Evolutionary conservation across 1,140 invertebrate genomes (phyloP).

Genomic region (Episyrphus balteatus): DNA sequence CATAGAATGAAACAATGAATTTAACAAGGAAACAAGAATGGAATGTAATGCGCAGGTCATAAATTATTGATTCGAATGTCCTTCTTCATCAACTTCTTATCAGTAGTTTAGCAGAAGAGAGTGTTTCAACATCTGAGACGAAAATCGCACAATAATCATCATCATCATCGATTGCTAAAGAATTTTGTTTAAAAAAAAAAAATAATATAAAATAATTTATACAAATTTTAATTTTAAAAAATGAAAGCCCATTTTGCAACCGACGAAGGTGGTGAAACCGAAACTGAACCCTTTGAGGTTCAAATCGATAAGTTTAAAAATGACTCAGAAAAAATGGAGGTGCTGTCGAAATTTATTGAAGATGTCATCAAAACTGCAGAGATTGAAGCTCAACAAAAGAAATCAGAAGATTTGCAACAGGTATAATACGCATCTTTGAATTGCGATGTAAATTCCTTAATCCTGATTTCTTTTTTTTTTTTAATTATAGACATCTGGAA

Average conservation of each 20-base stretch:
- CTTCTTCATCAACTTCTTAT: no score
- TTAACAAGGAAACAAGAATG: no score
- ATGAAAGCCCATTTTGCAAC: constrained; percentile 32
- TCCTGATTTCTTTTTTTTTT: not conserved
- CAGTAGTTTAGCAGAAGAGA: no score
- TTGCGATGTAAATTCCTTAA: not conserved
- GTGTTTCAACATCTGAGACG: no score
- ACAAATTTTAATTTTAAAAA: constrained; percentile 5
- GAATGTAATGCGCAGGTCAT: no score
- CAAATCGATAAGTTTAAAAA: constrained; percentile 29
- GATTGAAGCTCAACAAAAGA: constrained; percentile 18
- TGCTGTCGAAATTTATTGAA: constrained; percentile 26
- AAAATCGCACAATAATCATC: no score
- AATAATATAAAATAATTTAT: constrained; percentile 1
- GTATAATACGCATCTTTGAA: constrained; percentile 9
- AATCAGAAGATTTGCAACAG: constrained; percentile 31
- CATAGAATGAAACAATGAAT: no score
- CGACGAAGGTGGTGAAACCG: not conserved
- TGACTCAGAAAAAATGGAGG: constrained; percentile 30
- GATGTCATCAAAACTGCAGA: constrained; percentile 30
- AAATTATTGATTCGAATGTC: no score
- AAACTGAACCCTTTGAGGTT: constrained; percentile 11
- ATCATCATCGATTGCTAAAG: not conserved
- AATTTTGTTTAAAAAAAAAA: constrained; percentile 8
- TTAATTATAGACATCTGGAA: constrained; percentile 4